Base-by-base conservation (phyloP, 1,140 invertebrate genomes). In the Cotesia chilonis region DNA sequence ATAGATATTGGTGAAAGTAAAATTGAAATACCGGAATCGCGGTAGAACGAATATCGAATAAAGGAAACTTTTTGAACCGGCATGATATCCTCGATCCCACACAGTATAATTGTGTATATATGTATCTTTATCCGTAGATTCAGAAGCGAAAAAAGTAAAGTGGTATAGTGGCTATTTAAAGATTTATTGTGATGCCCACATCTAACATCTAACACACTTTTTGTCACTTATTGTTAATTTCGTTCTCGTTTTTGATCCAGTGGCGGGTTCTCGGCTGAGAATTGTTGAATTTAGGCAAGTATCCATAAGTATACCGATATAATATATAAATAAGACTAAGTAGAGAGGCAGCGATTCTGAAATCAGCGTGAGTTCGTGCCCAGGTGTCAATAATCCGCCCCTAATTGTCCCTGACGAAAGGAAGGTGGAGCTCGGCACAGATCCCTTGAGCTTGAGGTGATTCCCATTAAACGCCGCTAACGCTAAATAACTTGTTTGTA, bases 341-440 rank as follows among this genome's bases (percentile, higher is more conserved):
- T 28, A 28, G 28, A 20, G 57, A 69, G 68, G 66, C 70, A 74
- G 65, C 79, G 77, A 83, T 77, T 83, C 72, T 70, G 79, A 70
- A 76, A 82, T 70, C 81, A 84, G 82, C 82, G 76, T 80, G 80
- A 82, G 77, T 81, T 76, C 80, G 66, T 66, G 77, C 38, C 84
- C 84, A 86, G 83, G 83, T 85, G 84, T 84, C 81, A 83, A 85
- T 87, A 87, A 86, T 87, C 84, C 84, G 75, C 70, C 78, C 74
- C 77, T 84, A 87, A 85, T 86, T 85, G 81, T 83, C 74, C 77
- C 71, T 70, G 73, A 68, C 71, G 73, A 38, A 59, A 20, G 57
- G 68, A 70, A 70, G 68, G 68, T 70, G 59, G 68, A 51, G 36
- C 57, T 41, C n/a, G 37, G 55, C 52, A 47, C 41, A 38, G 47